Evolutionary conservation across 2,797 vertebrate species (phyloP).

Genomic region (Eurystomus glaucurus): DNA sequence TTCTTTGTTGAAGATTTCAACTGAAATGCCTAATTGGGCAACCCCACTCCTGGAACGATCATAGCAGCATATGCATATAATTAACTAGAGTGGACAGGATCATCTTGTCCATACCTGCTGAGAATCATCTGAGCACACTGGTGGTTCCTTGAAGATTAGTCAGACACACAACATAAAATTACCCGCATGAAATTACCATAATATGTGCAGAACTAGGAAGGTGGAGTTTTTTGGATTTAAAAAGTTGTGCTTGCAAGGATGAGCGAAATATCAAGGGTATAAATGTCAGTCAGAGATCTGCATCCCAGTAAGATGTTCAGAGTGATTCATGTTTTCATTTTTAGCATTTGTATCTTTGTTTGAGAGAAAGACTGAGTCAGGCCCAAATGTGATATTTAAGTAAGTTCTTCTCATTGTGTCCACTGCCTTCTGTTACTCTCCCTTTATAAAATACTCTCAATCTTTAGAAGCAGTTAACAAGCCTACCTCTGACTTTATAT

Average conservation of each 20-base stretch:
- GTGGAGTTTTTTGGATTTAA: neutral
- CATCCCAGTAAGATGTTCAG: neutral
- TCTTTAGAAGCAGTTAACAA: constrained; percentile 62
- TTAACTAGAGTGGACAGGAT: neutral
- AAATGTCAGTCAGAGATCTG: neutral
- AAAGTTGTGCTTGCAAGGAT: neutral
- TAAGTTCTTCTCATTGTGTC: constrained; percentile 40
- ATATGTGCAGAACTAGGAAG: neutral
- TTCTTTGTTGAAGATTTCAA: neutral
- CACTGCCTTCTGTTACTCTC: constrained; percentile 65
- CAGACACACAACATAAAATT: neutral
- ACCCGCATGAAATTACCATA: neutral
- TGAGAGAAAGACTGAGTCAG: neutral
- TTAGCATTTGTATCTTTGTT: neutral
- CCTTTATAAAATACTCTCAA: constrained; percentile 71
- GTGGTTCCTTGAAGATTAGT: neutral
- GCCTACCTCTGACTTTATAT: constrained; percentile 41
- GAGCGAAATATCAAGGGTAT: neutral
- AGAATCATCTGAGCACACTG: neutral
- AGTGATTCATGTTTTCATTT: neutral
- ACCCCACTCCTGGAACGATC: neutral
- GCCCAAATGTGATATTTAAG: neutral
- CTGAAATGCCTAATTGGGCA: neutral
- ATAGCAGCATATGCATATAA: neutral
- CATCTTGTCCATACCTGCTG: neutral